A percentile compares a stretch with the other conserved stretches of the same genome.
Conservation (phyloP, 2,113 vertebrate genomes). For the Thryonomys swinderianus region DNA sequence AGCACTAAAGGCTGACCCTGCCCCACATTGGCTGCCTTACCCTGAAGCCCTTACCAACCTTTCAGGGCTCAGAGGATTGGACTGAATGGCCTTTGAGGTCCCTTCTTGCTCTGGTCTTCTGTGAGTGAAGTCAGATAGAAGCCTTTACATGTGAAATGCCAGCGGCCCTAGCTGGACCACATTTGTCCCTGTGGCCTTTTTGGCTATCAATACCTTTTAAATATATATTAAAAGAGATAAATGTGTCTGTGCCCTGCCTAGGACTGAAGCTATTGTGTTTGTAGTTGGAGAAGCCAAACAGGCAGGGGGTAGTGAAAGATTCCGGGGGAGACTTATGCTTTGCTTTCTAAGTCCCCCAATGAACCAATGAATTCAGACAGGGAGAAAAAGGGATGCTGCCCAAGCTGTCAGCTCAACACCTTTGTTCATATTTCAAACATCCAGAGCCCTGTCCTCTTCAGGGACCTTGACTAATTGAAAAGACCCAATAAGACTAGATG, state of each 20-base stretch:
- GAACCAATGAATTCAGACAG: background rate
- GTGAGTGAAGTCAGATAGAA: background rate
- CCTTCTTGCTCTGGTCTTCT: constrained; percentile 13
- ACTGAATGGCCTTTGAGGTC: background rate
- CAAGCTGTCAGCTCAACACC: background rate
- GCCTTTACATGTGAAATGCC: constrained; percentile 60
- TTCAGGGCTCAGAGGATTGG: background rate
- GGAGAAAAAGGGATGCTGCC: background rate
- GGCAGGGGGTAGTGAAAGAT: background rate
- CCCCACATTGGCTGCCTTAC: too few species aligned
- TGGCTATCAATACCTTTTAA: constrained; percentile 74
- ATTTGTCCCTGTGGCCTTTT: constrained; percentile 47
- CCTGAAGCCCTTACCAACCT: background rate
- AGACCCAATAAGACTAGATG: background rate
- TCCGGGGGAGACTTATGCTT: background rate
- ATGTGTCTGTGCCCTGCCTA: background rate
- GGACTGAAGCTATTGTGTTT: background rate
- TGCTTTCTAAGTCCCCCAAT: background rate
- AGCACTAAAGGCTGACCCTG: background rate
- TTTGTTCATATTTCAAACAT: background rate
- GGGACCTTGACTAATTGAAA: background rate
- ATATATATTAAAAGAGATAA: constrained; percentile 69
- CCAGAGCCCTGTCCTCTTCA: background rate
- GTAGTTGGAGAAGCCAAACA: background rate
- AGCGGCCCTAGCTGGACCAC: background rate